Evolutionary conservation across 2,113 vertebrate genomes (phyloP).

Genomic region (Cairina moschata): DNA sequence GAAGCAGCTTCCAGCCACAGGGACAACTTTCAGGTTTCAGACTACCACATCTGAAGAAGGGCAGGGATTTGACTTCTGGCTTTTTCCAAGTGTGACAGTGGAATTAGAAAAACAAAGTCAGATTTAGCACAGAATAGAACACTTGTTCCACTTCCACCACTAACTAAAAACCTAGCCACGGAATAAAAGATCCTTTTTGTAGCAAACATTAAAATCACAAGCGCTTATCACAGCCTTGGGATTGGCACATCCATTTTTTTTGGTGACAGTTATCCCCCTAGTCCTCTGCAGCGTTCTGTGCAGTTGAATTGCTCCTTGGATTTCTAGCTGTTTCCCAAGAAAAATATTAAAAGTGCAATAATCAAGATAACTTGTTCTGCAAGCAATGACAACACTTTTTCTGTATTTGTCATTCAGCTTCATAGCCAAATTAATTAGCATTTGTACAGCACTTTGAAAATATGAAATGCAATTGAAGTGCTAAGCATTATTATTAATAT

Average conservation of each 20-base stretch:
- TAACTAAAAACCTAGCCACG: neutral
- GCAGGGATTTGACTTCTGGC: neutral
- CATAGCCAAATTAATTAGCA: conserved; percentile 56
- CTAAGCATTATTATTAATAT: conserved; percentile 59
- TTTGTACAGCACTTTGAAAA: conserved; percentile 53
- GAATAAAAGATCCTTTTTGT: neutral
- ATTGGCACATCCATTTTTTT: neutral
- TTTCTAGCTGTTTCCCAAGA: neutral
- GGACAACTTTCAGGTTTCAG: neutral
- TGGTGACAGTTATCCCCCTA: neutral
- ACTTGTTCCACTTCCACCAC: neutral
- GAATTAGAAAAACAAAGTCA: neutral
- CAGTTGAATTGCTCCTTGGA: neutral
- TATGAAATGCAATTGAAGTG: conserved; percentile 43
- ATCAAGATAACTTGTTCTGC: conserved; percentile 51
- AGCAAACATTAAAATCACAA: neutral
- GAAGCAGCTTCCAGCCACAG: neutral
- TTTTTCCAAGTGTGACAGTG: neutral
- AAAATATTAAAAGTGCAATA: conserved; percentile 12
- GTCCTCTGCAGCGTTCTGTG: neutral
- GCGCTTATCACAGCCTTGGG: neutral
- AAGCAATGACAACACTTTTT: conserved; percentile 5
- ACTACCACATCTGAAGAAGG: neutral
- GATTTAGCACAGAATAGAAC: neutral
- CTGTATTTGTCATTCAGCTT: conserved; percentile 34